These are phyloP conservation scores for Formica exsecta DNA, from an alignment of 1,140 invertebrate species.

Conservation along the genomic window DNA sequence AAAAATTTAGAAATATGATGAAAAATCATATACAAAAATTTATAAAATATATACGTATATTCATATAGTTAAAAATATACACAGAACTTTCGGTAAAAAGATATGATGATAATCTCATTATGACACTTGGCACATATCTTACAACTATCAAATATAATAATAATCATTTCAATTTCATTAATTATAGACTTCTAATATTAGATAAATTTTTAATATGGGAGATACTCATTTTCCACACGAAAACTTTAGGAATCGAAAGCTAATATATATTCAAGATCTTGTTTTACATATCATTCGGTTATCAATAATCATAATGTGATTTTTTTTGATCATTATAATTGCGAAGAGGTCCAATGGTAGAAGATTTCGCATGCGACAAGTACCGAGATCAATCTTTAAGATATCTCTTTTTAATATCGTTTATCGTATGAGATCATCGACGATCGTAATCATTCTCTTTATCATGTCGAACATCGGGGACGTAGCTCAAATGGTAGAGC, in stretches of 20 bases:
- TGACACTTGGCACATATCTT: not conserved
- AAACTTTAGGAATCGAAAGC: not conserved
- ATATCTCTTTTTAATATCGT: constrained; percentile 71
- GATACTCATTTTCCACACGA: not conserved
- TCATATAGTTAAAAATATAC: not conserved
- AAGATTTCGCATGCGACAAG: constrained; percentile 95
- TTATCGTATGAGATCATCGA: not conserved
- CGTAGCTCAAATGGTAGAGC: no score
- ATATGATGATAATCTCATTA: not conserved
- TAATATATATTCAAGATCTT: no score
- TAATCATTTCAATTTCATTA: not conserved
- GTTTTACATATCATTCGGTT: no score
- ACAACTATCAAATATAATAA: not conserved
- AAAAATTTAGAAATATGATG: not conserved
- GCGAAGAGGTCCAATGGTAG: constrained; percentile 93
- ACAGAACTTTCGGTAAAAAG: not conserved
- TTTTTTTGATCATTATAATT: not conserved
- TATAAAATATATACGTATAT: no score
- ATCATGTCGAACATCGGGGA: not conserved
- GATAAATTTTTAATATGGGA: not conserved
- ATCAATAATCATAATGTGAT: no score
- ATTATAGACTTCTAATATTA: not conserved
- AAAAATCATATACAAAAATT: not conserved
- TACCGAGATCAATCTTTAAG: constrained; percentile 93
- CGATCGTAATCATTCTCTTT: not conserved